Conservation (phyloP, 2,113 vertebrate species). For the Puma concolor region DNA sequence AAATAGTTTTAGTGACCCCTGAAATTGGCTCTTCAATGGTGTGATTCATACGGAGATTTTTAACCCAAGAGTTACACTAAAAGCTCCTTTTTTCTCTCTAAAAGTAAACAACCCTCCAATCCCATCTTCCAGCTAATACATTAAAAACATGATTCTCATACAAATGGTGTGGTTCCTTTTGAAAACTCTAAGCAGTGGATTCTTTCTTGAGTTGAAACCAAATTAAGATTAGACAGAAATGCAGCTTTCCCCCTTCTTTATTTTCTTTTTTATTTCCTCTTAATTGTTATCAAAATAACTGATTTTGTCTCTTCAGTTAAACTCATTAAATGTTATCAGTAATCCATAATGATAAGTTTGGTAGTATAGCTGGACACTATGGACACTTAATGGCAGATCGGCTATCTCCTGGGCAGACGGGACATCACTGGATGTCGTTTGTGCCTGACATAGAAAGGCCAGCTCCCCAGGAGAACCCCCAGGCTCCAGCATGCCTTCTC, state of each 20-base stretch:
- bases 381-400: neutral
- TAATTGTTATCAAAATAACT: neutral
- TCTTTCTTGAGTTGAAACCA: constrained; percentile 1
- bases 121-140: neutral
- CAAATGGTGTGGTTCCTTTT: neutral
- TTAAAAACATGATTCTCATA: neutral
- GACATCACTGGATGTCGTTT: neutral
- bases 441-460: neutral
- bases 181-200: neutral
- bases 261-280: constrained; percentile 4
- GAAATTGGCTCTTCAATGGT: neutral
- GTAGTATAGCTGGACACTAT: neutral
- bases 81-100: neutral
- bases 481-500: neutral
- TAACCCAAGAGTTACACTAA: neutral
- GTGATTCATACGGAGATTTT: constrained; percentile 22
- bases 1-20: neutral
- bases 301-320: neutral
- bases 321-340: neutral
- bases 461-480: neutral
- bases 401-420: neutral
- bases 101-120: neutral
- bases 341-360: neutral
- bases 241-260: neutral
- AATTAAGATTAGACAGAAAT: neutral